These are phyloP conservation scores for Machimus atricapillus DNA, from an alignment of 2,888 invertebrate genomes.

Conservation along the genomic window DNA sequence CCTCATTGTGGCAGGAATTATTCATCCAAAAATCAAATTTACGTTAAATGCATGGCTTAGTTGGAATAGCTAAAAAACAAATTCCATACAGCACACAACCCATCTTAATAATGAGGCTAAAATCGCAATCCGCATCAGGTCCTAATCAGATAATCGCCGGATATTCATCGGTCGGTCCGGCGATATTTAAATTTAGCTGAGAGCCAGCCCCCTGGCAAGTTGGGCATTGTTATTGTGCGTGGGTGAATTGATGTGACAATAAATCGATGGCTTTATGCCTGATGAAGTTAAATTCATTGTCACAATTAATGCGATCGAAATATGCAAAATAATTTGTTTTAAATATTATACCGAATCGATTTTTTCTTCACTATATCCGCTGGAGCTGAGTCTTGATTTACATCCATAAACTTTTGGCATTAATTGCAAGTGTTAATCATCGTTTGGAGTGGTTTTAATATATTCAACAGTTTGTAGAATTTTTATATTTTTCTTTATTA, in stretches of 20 bases:
- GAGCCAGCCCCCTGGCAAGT: not conserved
- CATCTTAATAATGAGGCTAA: not conserved
- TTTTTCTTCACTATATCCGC: not conserved
- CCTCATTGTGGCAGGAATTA: not conserved
- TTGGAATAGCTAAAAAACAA: not conserved
- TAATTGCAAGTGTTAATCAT: not conserved
- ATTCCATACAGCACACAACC: not conserved
- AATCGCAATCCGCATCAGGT: not conserved
- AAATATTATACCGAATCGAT: not conserved
- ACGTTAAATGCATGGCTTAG: not conserved
- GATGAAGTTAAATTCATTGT: constrained; percentile 21
- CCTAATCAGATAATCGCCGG: not conserved
- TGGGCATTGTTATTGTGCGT: not conserved
- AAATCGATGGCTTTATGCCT: not conserved
- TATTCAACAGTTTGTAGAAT: not conserved
- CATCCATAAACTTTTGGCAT: not conserved
- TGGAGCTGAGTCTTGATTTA: not conserved
- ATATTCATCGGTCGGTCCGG: not conserved
- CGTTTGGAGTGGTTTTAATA: not conserved
- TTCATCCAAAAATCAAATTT: not conserved
- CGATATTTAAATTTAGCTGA: not conserved
- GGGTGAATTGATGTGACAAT: constrained; percentile 1
- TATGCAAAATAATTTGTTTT: constrained; percentile 5
- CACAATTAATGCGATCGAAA: constrained; percentile 15
- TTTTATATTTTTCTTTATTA: not conserved